Base-by-base conservation (phyloP, 2,888 invertebrate species). In the Podabrus alpinus region DNA sequence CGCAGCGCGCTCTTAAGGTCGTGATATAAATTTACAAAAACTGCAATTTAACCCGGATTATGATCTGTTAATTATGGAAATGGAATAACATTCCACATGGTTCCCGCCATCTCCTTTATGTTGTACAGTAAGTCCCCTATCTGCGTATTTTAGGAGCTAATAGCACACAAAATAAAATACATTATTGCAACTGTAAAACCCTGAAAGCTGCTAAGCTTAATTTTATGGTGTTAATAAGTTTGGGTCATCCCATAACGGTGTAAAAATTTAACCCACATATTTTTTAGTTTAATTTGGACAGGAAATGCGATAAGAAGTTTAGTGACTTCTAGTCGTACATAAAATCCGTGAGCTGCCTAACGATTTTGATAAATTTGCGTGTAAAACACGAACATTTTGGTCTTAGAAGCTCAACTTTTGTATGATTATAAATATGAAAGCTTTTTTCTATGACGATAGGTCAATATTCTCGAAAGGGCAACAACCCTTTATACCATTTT, bases 401-500 rank as follows among this genome's bases (percentile, higher is more conserved):
- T 64, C 21, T 64, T 17, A 19, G 17, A 64, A 64, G 21, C 21
- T 64, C 21, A 64, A 64, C 62, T 64, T 62, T 64, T 19, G 61
- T 61, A 61, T 19, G 16, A 61, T 19, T 61, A 17, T 61, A 61
- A 61, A 19, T 64, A 19, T 64, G 62, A 19, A 64, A 21, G 19
- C 15, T 45, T 17, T 64, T 74, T 66, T 70, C 66, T 74, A 61
- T 67, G 74, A 69, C 74, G 70, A 11, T 74, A 68, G 74, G 74
- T 74, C 70, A 68, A 67, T 61, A 19, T 15, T 59, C 59, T 70
- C 67, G 19, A 21, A 67, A 70, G 74, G 74, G 74, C 70, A 70
- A 74, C 74, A 70, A 74, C 74, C 74, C 70, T 67, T 67, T 61
- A 21, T 67, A 66, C 60, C 70, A 70, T 74, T 74, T 45, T 74